Conservation (phyloP, 2,113 vertebrate genomes). For the Sisor rabdophorus region DNA sequence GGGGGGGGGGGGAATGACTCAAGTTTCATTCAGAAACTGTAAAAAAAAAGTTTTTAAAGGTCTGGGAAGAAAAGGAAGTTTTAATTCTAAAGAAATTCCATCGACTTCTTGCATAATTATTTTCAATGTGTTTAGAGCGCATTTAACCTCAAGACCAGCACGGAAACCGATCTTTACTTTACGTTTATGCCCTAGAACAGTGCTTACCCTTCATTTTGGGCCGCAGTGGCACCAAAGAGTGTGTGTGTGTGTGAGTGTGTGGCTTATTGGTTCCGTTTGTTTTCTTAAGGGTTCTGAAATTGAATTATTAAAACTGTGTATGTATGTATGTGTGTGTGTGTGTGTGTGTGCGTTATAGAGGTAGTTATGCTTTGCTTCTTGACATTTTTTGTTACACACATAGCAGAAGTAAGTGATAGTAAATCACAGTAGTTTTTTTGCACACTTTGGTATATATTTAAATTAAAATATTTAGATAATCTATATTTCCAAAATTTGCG, state of each 20-base stretch:
- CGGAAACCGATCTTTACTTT: background rate
- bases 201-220: background rate
- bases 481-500: background rate
- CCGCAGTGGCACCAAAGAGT: constrained; percentile 35
- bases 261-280: constrained; percentile 23
- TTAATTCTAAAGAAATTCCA: too few species aligned
- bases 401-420: constrained; percentile 42
- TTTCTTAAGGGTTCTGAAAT: constrained; percentile 42
- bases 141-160: background rate
- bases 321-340: constrained; percentile 3
- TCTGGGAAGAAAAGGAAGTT: background rate
- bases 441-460: constrained; percentile 43
- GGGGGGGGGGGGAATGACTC: background rate
- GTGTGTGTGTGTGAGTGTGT: constrained; percentile 3
- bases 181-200: background rate
- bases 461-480: constrained; percentile 2
- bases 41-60: background rate
- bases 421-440: constrained; percentile 55
- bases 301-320: background rate
- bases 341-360: constrained; percentile 18
- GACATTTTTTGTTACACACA: constrained; percentile 47
- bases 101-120: background rate
- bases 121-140: background rate
- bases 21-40: background rate
- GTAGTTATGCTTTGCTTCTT: constrained; percentile 42